These are phyloP conservation scores for Drosophila elegans DNA, from an alignment of 1,140 invertebrate species.

Conservation along the genomic window DNA sequence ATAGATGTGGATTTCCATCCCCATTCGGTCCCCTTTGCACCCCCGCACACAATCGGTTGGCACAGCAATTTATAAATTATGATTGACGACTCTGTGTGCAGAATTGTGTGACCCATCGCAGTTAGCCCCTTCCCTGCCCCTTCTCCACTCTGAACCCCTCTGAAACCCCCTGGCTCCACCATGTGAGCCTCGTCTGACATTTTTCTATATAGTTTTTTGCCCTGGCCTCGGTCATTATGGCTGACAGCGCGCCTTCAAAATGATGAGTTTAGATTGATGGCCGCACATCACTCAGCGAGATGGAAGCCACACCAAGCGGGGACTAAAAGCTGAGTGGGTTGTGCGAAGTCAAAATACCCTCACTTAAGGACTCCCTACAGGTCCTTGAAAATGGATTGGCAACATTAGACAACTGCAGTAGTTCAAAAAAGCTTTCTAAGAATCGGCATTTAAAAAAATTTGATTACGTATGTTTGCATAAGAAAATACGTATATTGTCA, in stretches of 20 bases:
- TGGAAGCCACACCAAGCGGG: conserved; percentile 32
- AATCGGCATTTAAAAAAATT: too few relatives aligned
- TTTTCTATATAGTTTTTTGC: conserved; percentile 70
- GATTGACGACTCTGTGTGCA: conserved; percentile 71
- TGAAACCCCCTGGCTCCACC: background rate
- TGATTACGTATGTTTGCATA: too few relatives aligned
- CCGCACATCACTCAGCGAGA: conserved; percentile 74
- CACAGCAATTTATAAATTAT: conserved; percentile 75
- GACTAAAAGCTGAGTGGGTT: background rate
- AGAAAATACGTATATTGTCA: too few relatives aligned
- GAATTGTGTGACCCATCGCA: conserved; percentile 73
- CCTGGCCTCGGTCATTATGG: conserved; percentile 75
- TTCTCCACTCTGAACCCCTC: background rate
- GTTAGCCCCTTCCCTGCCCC: conserved; percentile 28
- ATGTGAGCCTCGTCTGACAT: conserved; percentile 36
- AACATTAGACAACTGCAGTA: too few relatives aligned
- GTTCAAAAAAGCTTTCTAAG: too few relatives aligned
- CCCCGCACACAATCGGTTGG: conserved; percentile 8
- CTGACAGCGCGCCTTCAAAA: conserved; percentile 80
- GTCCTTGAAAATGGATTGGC: background rate
- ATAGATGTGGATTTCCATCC: conserved; percentile 19
- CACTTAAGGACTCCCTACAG: background rate
- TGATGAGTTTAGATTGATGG: conserved; percentile 84
- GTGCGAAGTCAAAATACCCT: conserved; percentile 41
- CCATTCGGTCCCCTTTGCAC: background rate